phyloP scores from a whole-genome alignment of 2,113 vertebrate species.

The Ivindomyrus marchei region DNA sequence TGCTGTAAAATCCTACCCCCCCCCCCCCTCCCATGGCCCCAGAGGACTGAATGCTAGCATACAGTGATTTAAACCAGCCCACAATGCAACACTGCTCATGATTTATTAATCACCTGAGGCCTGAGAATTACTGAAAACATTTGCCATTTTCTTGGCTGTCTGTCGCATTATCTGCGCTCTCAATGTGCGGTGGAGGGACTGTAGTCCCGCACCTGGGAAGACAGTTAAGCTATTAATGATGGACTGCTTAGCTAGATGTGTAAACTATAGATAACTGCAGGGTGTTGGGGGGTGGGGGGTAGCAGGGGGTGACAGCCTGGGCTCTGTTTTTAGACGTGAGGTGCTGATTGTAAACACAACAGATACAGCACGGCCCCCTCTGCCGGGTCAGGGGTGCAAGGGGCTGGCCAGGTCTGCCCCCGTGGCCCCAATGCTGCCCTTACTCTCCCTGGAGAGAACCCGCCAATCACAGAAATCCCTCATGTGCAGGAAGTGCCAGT shows the following conservation, averaged over 20 bases:
- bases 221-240: neutral
- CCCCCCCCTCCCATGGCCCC: neutral
- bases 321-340: conserved; percentile 18
- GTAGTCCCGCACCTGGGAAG: neutral
- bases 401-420: neutral
- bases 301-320: neutral
- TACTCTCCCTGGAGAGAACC: neutral
- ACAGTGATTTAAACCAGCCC: neutral
- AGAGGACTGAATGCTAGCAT: neutral
- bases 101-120: neutral
- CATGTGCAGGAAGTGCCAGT: neutral
- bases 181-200: too few relatives aligned
- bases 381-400: neutral
- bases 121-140: neutral
- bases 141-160: neutral
- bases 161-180: neutral
- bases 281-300: neutral
- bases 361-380: conserved; percentile 30
- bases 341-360: conserved; percentile 35
- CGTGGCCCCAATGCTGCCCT: neutral
- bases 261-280: conserved; percentile 20
- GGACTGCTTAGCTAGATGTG: neutral
- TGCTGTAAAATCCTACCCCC: neutral
- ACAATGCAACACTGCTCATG: neutral
- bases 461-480: conserved; percentile 21